phyloP scores from a whole-genome alignment of 2,113 vertebrate genomes.

The Apeltes quadracus region DNA sequence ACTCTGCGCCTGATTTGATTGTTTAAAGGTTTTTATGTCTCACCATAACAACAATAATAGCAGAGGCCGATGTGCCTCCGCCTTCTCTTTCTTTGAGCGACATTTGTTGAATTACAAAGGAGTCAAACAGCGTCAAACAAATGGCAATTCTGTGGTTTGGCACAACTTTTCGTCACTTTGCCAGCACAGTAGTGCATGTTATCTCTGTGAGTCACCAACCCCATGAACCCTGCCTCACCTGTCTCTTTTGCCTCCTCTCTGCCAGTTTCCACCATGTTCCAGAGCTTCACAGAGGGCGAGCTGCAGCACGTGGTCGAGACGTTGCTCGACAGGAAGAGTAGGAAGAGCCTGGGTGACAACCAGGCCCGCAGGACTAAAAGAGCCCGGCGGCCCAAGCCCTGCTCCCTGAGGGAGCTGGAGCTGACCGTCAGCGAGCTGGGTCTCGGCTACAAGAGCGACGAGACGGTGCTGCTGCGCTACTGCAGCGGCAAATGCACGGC shows the following conservation, averaged over 20 bases:
- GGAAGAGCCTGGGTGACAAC: conserved; percentile 49
- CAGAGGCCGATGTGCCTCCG: not conserved
- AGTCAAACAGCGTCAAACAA: not conserved
- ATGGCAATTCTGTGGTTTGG: no score
- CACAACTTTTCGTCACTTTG: no score
- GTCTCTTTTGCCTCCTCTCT: conserved; percentile 28
- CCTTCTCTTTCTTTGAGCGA: not conserved
- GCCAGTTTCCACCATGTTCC: conserved; percentile 88
- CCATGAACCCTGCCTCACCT: not conserved
- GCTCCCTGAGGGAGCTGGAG: conserved; percentile 84
- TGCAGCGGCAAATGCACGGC: conserved; percentile 90
- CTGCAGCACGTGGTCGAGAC: conserved; percentile 85
- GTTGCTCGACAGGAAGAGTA: conserved; percentile 80
- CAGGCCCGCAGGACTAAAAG: conserved; percentile 84
- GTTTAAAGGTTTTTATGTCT: conserved; percentile 42
- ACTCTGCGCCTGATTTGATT: conserved; percentile 28
- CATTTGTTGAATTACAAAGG: not conserved
- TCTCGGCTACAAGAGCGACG: conserved; percentile 91
- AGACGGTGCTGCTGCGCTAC: conserved; percentile 92
- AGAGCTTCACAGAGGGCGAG: conserved; percentile 93
- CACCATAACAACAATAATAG: no score
- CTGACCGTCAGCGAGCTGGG: conserved; percentile 93
- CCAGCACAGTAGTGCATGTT: not conserved
- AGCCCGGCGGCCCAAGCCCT: conserved; percentile 81
- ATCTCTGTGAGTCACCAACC: not conserved